phyloP scores from a whole-genome alignment of 2,113 vertebrate genomes.

The Festucalex cinctus region DNA sequence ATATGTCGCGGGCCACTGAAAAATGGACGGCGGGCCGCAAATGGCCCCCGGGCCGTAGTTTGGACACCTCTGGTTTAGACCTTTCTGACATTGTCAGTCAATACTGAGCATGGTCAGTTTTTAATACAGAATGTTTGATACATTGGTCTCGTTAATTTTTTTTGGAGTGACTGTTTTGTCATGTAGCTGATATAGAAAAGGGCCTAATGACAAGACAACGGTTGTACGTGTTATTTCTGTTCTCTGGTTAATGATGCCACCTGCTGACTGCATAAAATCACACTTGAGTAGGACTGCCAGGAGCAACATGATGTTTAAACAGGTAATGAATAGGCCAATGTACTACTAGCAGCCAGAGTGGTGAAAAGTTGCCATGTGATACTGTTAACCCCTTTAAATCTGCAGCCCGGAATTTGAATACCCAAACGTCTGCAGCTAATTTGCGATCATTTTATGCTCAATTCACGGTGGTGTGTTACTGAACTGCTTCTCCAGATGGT shows the following conservation, averaged over 20 bases:
- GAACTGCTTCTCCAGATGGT: constrained; percentile 43
- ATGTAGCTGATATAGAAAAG: constrained; percentile 51
- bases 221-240: constrained; percentile 75
- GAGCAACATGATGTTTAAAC: constrained; percentile 52
- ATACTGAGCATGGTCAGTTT: neutral
- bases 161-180: constrained; percentile 1
- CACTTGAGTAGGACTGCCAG: constrained; percentile 48
- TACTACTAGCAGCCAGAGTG: constrained; percentile 37
- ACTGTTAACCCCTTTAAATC: constrained; percentile 48
- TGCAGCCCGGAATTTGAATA: constrained; percentile 36
- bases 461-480: constrained; percentile 38
- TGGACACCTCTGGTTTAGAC: no score
- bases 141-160: neutral
- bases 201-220: constrained; percentile 30
- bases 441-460: constrained; percentile 36
- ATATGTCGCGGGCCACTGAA: no score
- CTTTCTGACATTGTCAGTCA: neutral
- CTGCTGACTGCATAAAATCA: constrained; percentile 80
- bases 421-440: constrained; percentile 33
- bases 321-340: constrained; percentile 45
- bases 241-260: constrained; percentile 80
- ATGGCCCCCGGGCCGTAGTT: no score
- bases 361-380: constrained; percentile 56
- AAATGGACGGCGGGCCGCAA: no score
- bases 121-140: neutral